Evolutionary conservation across 2,888 invertebrate species (phyloP), one percentile per base, ranked within the genome.

Genomic region (Ectemnius lituratus): DNA sequence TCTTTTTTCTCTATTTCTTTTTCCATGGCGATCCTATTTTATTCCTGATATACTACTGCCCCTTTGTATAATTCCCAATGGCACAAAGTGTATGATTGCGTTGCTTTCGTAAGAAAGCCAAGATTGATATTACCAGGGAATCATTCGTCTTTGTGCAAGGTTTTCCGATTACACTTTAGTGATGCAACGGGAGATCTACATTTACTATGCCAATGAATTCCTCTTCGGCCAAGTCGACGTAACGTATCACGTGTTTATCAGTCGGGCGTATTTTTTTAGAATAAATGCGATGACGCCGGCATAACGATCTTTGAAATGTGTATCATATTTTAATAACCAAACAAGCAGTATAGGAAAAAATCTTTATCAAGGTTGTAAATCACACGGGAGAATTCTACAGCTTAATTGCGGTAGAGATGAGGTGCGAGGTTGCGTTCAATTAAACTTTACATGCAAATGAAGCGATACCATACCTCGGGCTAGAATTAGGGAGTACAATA

Each of bases 241-340:
- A 52, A 52, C n/a, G n/a, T 28, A 37, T 27, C 60, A 28, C 28
- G 23, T 60, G 60, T 60, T 27, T 62, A 45, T 58, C 58, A 65
- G 37, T 62, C 71, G 14, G 64, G 37, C 62, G 61, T 61, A 23
- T 62, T 56, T 56, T 67, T 70, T 49, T 66, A 67, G 16, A 56
- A 27, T 52, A 62, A 72, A 73, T 59, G 37, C 58, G 49, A 69
- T 58, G 62, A 63, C 47, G 59, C 13, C 66, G 63, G 70, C 62
- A 64, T 62, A 64, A 67, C 69, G 72, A 80, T 76, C 76, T 83
- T 76, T 80, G 75, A 80, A 79, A 68, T 75, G 62, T 83, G 76
- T 81, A 85, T 71, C 76, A 84, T 84, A 84, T 84, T 84, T 85
- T 84, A 82, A 83, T 67, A 83, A 83, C 79, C 78, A 73, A 84